These are phyloP conservation scores for Drosophila cracens DNA, from an alignment of 2,888 invertebrate genomes.

Conservation along the genomic window DNA sequence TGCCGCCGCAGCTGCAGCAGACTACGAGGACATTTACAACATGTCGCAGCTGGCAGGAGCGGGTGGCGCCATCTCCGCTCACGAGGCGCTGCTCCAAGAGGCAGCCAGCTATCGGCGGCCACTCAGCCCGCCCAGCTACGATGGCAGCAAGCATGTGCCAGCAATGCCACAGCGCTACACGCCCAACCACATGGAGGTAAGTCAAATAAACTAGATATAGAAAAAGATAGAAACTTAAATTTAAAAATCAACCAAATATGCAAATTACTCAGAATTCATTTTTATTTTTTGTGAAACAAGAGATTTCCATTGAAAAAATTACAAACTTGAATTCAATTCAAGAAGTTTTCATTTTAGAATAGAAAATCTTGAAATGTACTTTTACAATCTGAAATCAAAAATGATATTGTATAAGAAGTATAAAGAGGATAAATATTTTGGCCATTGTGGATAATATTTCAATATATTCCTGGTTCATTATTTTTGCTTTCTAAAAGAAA, in stretches of 20 bases:
- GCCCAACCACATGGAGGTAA: slow-evolving; percentile 84
- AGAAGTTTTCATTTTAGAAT: no score
- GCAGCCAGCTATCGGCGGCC: slow-evolving; percentile 87
- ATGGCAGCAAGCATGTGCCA: slow-evolving; percentile 84
- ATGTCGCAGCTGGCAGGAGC: slow-evolving; percentile 81
- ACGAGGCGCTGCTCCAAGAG: slow-evolving; percentile 80
- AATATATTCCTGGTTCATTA: not conserved
- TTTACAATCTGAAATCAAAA: not conserved
- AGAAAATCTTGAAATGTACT: no score
- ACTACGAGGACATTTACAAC: slow-evolving; percentile 92
- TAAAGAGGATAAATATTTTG: not conserved
- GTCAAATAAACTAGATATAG: slow-evolving; percentile 11
- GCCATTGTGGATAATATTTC: not conserved
- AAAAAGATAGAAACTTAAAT: rapidly evolving
- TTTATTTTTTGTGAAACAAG: not conserved
- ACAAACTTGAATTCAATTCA: no score
- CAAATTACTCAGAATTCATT: not conserved
- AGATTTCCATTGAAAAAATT: not conserved
- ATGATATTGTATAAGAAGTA: not conserved
- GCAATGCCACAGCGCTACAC: slow-evolving; percentile 83
- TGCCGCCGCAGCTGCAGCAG: slow-evolving; percentile 85
- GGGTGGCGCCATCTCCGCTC: slow-evolving; percentile 79
- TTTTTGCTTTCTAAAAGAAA: not conserved
- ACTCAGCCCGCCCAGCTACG: slow-evolving; percentile 87
- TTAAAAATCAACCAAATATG: not conserved